Conservation (phyloP, 2,113 vertebrate species). For the Spilogale gracilis region DNA sequence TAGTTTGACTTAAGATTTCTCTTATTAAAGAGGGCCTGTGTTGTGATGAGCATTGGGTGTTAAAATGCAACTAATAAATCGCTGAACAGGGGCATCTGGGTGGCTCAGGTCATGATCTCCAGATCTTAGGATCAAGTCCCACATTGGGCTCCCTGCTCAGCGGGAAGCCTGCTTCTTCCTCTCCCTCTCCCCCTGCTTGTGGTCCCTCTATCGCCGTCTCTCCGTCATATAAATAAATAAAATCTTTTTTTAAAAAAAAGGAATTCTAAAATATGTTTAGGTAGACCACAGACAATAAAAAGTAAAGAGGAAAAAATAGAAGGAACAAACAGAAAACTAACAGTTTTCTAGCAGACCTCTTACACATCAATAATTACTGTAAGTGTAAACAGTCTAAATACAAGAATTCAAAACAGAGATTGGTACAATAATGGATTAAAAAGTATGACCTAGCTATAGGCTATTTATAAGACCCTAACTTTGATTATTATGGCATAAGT, state of each 20-base stretch:
- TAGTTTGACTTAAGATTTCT: background rate
- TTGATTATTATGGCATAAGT: background rate
- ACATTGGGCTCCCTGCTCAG: too few relatives aligned
- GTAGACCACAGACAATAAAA: constrained; percentile 11
- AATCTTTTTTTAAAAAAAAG: background rate
- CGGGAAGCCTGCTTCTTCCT: too few relatives aligned
- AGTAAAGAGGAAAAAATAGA: background rate
- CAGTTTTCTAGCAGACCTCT: background rate
- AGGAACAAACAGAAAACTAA: constrained; percentile 4
- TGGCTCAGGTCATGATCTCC: too few relatives aligned
- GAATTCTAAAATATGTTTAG: background rate
- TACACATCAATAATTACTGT: background rate
- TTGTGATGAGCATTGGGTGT: background rate
- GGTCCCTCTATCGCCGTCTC: too few relatives aligned
- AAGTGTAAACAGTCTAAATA: background rate
- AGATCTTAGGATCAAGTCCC: too few relatives aligned
- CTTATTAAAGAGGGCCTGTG: background rate
- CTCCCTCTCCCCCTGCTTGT: too few relatives aligned
- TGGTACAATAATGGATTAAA: background rate
- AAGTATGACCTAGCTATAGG: background rate
- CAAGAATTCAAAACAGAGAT: background rate
- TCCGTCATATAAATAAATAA: too few relatives aligned
- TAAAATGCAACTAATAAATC: background rate
- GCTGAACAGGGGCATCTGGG: too few relatives aligned
- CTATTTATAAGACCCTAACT: background rate